phyloP scores from a whole-genome alignment of 92 coral and sea anemone species.

The Phymanthus crucifer region DNA sequence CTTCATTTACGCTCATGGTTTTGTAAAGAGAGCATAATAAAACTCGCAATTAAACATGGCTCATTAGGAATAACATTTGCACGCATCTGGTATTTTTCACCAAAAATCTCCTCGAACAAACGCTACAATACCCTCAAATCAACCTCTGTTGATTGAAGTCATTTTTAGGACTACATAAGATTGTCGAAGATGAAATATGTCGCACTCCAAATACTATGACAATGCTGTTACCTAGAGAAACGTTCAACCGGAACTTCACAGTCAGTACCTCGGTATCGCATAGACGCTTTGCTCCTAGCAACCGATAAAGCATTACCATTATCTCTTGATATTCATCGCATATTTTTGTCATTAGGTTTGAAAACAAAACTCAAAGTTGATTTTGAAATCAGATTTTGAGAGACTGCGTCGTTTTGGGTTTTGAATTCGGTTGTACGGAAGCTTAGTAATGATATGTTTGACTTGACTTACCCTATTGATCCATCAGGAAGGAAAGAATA shows the following conservation, averaged over 20 bases:
- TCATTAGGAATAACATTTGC: not conserved
- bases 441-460: not conserved
- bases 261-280: not conserved
- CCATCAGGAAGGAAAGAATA: constrained; percentile 16
- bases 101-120: no score
- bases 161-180: no score
- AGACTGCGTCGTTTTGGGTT: no score
- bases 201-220: no score
- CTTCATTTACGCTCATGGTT: constrained; percentile 1
- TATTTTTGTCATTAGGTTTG: not conserved
- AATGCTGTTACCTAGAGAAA: not conserved
- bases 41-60: not conserved
- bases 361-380: not conserved
- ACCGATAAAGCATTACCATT: not conserved
- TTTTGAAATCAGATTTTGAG: not conserved
- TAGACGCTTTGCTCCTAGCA: not conserved
- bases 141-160: no score
- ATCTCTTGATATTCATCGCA: not conserved
- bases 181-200: no score
- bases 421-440: no score
- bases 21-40: not conserved
- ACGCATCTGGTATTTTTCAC: not conserved
- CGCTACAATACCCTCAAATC: no score
- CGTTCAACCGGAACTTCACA: not conserved
- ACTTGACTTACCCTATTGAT: constrained; percentile 1